Evolutionary conservation across 2,113 vertebrate species (phyloP).

Genomic region (Heteronetta atricapilla): DNA sequence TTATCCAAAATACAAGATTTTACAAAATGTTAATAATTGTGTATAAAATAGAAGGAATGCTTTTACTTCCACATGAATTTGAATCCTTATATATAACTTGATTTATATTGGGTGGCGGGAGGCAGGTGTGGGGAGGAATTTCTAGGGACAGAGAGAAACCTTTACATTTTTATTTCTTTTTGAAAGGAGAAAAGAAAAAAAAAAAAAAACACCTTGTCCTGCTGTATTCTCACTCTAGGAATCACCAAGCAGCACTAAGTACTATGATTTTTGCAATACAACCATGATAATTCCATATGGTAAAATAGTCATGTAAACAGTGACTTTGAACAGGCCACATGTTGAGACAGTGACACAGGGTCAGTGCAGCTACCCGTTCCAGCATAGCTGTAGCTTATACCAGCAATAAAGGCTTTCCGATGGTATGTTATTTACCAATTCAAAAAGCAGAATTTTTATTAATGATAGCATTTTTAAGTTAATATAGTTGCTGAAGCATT

Average conservation of each 20-base stretch:
- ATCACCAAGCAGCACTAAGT: background rate
- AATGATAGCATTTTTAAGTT: slow-evolving; percentile 31
- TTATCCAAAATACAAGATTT: background rate
- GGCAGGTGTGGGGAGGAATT: background rate
- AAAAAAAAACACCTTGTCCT: background rate
- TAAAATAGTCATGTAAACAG: slow-evolving; percentile 18
- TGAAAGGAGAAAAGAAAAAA: background rate
- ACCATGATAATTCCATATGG: slow-evolving; percentile 36
- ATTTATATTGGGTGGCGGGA: background rate
- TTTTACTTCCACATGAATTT: background rate
- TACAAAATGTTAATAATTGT: background rate
- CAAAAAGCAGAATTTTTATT: slow-evolving; percentile 48
- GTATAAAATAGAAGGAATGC: background rate
- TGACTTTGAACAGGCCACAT: slow-evolving; percentile 54
- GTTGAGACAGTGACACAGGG: slow-evolving; percentile 14
- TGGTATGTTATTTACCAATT: background rate
- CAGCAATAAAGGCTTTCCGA: slow-evolving; percentile 16
- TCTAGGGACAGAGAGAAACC: background rate
- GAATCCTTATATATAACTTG: background rate
- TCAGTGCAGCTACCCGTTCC: background rate
- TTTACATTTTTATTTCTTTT: background rate
- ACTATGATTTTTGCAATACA: background rate
- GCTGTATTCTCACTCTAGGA: background rate
- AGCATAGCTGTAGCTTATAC: slow-evolving; percentile 44
- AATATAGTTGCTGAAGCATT: slow-evolving; percentile 9